A percentile compares a stretch with the other conserved stretches of the same genome.
These are phyloP conservation scores for Oligia latruncula DNA, from an alignment of 2,888 invertebrate genomes.

Conservation along the genomic window DNA sequence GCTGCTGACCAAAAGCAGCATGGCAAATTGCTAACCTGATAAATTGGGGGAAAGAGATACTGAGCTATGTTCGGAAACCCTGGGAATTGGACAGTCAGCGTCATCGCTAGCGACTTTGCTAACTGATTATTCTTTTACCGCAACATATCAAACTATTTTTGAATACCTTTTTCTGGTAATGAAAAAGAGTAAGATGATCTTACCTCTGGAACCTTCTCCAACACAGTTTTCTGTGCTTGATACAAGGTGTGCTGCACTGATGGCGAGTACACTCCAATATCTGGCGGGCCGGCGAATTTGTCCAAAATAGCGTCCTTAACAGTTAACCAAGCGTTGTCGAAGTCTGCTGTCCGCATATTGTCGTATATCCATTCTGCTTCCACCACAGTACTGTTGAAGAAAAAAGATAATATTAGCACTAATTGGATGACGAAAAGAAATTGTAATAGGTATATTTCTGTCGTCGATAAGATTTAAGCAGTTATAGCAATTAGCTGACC, in stretches of 20 bases:
- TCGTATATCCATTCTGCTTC: constrained; percentile 94
- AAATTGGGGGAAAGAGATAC: background rate
- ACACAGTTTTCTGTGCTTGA: constrained; percentile 92
- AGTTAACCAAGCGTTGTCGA: constrained; percentile 92
- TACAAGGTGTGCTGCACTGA: constrained; percentile 95
- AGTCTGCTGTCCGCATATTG: constrained; percentile 91
- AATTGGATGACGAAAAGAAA: background rate
- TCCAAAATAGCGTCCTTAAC: constrained; percentile 93
- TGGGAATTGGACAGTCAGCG: background rate
- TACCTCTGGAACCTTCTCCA: constrained; percentile 93
- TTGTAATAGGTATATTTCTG: background rate
- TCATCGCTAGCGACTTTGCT: background rate
- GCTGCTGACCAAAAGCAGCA: background rate
- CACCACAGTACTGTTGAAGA: constrained; percentile 91
- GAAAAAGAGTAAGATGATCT: constrained; percentile 41
- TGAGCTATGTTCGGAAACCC: background rate
- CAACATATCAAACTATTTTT: too few relatives aligned
- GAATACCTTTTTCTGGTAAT: background rate
- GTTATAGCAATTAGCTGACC: too few relatives aligned
- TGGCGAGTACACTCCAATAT: constrained; percentile 93
- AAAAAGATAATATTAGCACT: constrained; percentile 21
- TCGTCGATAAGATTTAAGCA: background rate
- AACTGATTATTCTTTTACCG: background rate
- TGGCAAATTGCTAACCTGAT: background rate
- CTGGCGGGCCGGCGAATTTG: constrained; percentile 94